Base-by-base conservation (phyloP, 2,797 vertebrate species). In the Periophthalmus magnuspinnatus region DNA sequence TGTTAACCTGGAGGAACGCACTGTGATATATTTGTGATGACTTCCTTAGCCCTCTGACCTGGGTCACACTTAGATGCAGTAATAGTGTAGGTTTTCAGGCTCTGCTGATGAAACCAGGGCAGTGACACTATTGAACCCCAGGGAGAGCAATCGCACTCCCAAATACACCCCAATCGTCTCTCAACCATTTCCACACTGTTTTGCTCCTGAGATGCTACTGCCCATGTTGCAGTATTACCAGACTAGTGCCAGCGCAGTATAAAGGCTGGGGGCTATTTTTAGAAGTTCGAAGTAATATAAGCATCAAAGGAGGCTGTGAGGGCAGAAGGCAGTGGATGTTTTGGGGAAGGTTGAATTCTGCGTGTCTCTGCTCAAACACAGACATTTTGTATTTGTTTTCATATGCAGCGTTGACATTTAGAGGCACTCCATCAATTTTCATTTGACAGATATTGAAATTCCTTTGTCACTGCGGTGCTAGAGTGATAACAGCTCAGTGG, bases 371-470 rank as follows among this genome's bases (percentile, higher is more conserved):
- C 68, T 79, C 74, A 74, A 41, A 83, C 66, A 55, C 64, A 67
- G 60, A 73, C 50, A 57, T 67, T 55, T 67, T 67, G 52, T 67
- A 67, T 67, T 67, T 68, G 38, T 76, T 84, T 79, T 74, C 63
- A 84, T 84, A 71, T 79, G 68, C 33, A 57, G 57, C 58, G 65
- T 33, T 72, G 78, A 82, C 79, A 74, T 82, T 78, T 64, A 68
- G 72, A 63, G 47, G 33, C 70, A 41, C 68, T 81, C 65, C 70
- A 83, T 89, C 74, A 72, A 64, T 86, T 82, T 80, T 65, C 41
- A 78, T 79, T 74, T 74, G 80, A 80, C 70, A 78, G 64, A 64
- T 72, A 71, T 77, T 72, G 69, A 47, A 58, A 60, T 58, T 82
- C n/a, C 59, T 78, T 62, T 67, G 59, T 76, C 78, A 65, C 41